Conservation (phyloP, 2,797 vertebrate species). For the Clarias laeviceps region DNA sequence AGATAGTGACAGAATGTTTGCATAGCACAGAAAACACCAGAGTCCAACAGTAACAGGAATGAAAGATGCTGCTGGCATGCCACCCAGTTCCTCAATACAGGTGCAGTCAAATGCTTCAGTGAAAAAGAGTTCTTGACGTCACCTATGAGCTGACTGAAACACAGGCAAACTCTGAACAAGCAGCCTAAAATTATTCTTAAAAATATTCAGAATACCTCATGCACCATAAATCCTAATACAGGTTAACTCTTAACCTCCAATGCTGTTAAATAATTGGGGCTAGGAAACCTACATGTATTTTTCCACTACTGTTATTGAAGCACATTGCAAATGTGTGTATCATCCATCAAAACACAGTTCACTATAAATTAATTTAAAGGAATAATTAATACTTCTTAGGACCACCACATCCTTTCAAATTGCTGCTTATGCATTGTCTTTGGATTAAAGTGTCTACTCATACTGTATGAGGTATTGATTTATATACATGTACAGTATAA, state of each 20-base stretch:
- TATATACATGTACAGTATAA: neutral
- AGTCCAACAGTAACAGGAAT: slow-evolving; percentile 68
- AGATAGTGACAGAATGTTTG: slow-evolving; percentile 70
- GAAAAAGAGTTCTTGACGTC: slow-evolving; percentile 69
- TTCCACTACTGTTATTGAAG: neutral
- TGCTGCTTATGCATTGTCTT: slow-evolving; percentile 1
- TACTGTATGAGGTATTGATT: neutral
- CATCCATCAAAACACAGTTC: neutral
- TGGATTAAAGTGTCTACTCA: neutral
- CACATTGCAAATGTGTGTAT: neutral
- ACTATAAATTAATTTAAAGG: neutral
- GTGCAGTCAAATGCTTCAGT: slow-evolving; percentile 59
- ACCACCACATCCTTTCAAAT: neutral
- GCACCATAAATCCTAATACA: neutral
- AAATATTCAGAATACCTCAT: neutral
- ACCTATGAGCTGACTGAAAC: slow-evolving; percentile 29
- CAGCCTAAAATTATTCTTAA: neutral
- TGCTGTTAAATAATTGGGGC: neutral
- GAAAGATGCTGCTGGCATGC: slow-evolving; percentile 61
- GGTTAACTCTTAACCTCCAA: neutral
- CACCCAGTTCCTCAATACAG: slow-evolving; percentile 52
- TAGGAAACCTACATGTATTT: neutral
- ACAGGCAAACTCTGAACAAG: slow-evolving; percentile 5
- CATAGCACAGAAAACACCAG: slow-evolving; percentile 64
- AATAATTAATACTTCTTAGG: neutral